Percentiles rank a stretch among this genome's conserved stretches.
These are phyloP conservation scores for Euzetes globulus DNA, from an alignment of 2,888 invertebrate genomes.

Conservation along the genomic window DNA sequence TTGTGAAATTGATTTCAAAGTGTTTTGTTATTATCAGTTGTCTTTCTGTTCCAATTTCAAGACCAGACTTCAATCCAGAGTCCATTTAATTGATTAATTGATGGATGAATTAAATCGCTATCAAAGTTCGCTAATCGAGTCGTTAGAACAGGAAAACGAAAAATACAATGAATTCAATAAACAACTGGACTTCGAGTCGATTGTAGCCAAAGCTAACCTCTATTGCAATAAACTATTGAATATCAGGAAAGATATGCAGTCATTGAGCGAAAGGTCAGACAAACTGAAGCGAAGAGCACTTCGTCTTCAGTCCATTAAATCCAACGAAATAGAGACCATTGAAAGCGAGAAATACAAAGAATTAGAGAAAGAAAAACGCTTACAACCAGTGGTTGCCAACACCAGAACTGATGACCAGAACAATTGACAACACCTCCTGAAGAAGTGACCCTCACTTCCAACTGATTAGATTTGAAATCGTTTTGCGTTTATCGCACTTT, in stretches of 20 bases:
- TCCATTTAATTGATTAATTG: neutral
- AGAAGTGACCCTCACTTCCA: too few species aligned
- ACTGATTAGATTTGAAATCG: too few species aligned
- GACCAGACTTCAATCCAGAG: neutral
- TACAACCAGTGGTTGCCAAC: conserved; percentile 22
- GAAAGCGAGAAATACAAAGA: conserved; percentile 23
- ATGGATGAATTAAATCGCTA: conserved; percentile 30
- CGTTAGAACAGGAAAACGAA: conserved; percentile 29
- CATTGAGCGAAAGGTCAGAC: conserved; percentile 2
- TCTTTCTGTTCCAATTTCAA: neutral
- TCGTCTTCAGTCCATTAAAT: neutral
- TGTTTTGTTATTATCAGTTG: neutral
- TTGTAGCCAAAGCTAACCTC: conserved; percentile 9
- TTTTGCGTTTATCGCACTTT: too few species aligned
- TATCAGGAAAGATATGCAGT: conserved; percentile 32
- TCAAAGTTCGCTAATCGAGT: conserved; percentile 26
- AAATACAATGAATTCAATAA: conserved; percentile 2
- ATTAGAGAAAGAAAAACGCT: conserved; percentile 27
- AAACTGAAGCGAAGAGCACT: conserved; percentile 17
- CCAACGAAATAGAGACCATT: neutral
- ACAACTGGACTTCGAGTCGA: conserved; percentile 17
- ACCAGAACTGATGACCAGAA: neutral
- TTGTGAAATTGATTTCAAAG: neutral
- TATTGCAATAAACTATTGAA: conserved; percentile 27
- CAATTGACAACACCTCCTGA: too few species aligned